Conservation (phyloP, 2,113 vertebrate species). For the Pyxicephalus adspersus region DNA sequence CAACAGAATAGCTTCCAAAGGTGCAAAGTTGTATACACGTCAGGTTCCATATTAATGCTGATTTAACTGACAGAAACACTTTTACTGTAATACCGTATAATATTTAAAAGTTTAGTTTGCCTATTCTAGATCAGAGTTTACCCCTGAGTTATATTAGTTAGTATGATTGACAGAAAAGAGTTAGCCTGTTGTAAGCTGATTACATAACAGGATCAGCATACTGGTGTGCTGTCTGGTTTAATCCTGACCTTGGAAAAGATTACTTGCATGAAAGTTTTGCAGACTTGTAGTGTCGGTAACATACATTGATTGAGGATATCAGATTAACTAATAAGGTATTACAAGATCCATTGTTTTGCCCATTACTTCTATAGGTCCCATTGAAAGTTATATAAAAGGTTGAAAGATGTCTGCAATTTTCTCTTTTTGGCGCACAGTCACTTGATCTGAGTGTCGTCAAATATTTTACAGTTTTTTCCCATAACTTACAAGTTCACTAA, state of each 20-base stretch:
- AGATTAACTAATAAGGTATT: background rate
- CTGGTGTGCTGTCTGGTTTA: conserved; percentile 38
- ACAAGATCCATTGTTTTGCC: background rate
- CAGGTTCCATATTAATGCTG: background rate
- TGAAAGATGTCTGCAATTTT: no score
- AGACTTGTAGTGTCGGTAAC: background rate
- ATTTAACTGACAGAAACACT: background rate
- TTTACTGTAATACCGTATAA: conserved; percentile 14
- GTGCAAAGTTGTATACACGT: no score
- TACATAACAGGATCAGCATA: conserved; percentile 50
- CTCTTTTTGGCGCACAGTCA: no score
- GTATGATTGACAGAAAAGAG: conserved; percentile 45
- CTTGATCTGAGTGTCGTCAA: no score
- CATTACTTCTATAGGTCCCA: no score
- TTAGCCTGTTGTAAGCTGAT: conserved; percentile 41
- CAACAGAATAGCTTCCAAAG: no score
- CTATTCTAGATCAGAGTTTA: conserved; percentile 7
- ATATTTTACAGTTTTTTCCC: no score
- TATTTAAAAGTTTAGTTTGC: conserved; percentile 3
- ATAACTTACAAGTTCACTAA: no score
- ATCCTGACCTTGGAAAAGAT: conserved; percentile 51
- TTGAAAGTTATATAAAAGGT: no score
- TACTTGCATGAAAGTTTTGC: conserved; percentile 20
- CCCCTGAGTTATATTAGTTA: conserved; percentile 44
- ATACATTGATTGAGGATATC: background rate